These are phyloP conservation scores for Manis javanica DNA, from an alignment of 2,797 vertebrate genomes.

Conservation along the genomic window DNA sequence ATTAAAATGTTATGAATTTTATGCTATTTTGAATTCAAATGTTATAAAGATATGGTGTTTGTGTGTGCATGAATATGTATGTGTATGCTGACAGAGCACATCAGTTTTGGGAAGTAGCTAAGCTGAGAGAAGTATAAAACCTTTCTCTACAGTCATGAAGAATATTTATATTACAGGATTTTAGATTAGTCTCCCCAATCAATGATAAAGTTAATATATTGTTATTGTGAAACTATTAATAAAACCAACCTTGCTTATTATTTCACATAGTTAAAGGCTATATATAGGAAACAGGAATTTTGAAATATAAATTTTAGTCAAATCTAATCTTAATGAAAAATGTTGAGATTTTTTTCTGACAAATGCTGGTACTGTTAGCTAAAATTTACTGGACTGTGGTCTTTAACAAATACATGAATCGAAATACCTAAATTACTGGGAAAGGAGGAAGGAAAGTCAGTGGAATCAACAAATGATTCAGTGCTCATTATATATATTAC, in stretches of 20 bases:
- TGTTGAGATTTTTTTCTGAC: neutral
- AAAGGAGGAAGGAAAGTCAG: neutral
- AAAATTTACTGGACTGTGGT: neutral
- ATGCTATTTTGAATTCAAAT: neutral
- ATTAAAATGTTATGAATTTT: neutral
- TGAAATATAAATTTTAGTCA: neutral
- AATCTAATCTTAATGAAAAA: conserved; percentile 2
- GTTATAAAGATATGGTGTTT: neutral
- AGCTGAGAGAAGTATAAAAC: neutral
- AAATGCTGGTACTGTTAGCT: neutral
- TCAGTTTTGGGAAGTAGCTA: neutral
- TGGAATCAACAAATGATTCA: neutral
- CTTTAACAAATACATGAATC: neutral
- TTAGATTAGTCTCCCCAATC: neutral
- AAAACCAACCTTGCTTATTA: neutral
- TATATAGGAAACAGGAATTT: neutral
- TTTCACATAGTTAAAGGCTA: neutral
- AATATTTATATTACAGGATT: neutral
- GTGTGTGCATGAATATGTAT: accelerated
- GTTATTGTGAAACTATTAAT: neutral
- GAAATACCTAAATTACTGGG: neutral
- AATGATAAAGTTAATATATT: neutral
- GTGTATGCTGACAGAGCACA: neutral
- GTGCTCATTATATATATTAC: neutral
- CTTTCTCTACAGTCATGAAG: neutral